Conservation (phyloP, 1,140 invertebrate species). For the Anastrepha ludens region DNA sequence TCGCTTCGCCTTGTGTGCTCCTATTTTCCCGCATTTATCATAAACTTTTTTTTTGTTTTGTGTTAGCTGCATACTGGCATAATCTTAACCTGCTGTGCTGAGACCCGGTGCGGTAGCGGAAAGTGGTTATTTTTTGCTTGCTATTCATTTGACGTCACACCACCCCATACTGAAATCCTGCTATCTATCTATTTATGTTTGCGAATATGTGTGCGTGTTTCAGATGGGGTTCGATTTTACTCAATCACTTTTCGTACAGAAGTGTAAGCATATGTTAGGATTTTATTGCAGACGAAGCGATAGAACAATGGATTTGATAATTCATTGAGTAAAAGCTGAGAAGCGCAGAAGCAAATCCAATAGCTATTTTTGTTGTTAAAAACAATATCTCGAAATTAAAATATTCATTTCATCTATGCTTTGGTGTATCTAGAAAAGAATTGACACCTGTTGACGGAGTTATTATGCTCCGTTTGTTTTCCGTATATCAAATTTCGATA, state of each 20-base stretch:
- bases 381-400: too few relatives aligned
- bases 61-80: not conserved
- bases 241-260: not conserved
- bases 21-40: conserved; percentile 22
- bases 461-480: too few relatives aligned
- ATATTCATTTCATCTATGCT: too few relatives aligned
- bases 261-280: conserved; percentile 38
- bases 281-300: not conserved
- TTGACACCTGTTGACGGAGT: too few relatives aligned
- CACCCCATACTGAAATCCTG: not conserved
- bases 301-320: not conserved
- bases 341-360: too few relatives aligned
- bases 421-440: too few relatives aligned
- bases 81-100: not conserved
- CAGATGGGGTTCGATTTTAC: not conserved
- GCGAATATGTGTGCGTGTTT: not conserved
- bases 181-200: not conserved
- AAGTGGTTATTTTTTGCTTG: not conserved
- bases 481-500: too few relatives aligned
- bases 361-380: too few relatives aligned
- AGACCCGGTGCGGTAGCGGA: not conserved
- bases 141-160: conserved; percentile 34
- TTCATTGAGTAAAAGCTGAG: not conserved
- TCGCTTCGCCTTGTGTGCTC: not conserved
- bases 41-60: not conserved